Base-by-base conservation (phyloP, 2,113 vertebrate species). In the Pelusios castaneus region DNA sequence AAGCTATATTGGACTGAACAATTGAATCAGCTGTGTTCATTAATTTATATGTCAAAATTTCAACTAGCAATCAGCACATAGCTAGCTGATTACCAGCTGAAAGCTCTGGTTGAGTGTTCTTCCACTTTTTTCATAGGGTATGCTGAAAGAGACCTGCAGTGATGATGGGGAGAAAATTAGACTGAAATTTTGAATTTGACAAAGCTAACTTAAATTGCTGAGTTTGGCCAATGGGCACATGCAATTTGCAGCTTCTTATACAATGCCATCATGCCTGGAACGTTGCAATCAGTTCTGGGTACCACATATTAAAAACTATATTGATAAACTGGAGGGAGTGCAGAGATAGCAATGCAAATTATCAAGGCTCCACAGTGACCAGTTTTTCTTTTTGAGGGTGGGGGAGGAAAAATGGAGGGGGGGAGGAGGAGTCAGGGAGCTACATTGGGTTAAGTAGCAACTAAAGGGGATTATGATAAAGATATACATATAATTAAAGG, bases 401-500 rank as follows among this genome's bases (percentile, higher is more conserved):
- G 63, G n/a, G n/a, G 4, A 19, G n/a, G 63, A 43, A 47, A 47
- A 47, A 47, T n/a, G 34, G 17, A 17, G 16, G 16, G 17, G 19
- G 63, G n/a, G 22, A 8, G 63, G n/a, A n/a, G 34, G 63, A 75
- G 38, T 75, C n/a, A 43, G 41, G 29, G 29, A 5, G 6, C 38
- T 43, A 10, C 41, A 27, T 27, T 75, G 41, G 21, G 22, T 43
- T 73, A 84, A 29, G 21, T 38, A 47, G 2, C 17, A 34, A 91
- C 29, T 45, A 82, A 90, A 80, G 21, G 63, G 5, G 55, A 47
- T 27, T 4, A 49, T 0, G 13, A 67, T 11, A 76, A 51, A 3
- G 47, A n/a, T 0, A 1, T 1, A 7, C 4, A 5, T 0, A 1
- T 1, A 45, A n/a, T 41, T 86, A 11, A 19, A 38, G 29, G 41